Percentiles rank a stretch among this genome's conserved stretches.
Conservation (phyloP, 2,797 vertebrate genomes). For the Hippoglossus hippoglossus region DNA sequence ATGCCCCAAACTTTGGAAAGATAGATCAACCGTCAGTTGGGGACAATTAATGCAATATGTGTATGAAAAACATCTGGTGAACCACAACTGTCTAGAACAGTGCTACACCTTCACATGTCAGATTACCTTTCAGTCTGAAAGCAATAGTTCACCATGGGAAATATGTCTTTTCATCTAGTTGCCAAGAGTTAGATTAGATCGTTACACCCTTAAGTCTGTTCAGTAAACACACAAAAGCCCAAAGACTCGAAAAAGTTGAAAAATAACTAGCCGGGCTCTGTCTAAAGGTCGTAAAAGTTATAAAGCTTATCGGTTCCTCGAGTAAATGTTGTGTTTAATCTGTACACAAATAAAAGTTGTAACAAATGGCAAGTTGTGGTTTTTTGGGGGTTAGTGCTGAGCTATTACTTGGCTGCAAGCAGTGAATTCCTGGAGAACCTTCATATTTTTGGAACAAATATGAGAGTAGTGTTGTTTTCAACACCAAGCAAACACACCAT, state of each 20-base stretch:
- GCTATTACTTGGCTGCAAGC: not conserved
- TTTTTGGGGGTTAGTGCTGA: not conserved
- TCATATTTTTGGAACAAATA: not conserved
- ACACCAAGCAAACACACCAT: not conserved
- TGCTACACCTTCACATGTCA: not conserved
- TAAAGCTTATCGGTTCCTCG: no score
- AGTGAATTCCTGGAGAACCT: not conserved
- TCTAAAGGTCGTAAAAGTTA: no score
- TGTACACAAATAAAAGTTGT: no score
- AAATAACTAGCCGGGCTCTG: no score
- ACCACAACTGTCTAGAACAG: not conserved
- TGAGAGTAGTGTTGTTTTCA: not conserved
- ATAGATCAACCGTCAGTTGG: constrained; percentile 13
- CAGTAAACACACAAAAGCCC: no score
- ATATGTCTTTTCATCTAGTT: no score
- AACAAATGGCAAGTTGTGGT: not conserved
- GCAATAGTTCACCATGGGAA: not conserved
- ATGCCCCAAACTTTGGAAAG: constrained; percentile 5
- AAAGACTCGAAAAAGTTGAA: no score
- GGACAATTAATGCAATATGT: not conserved
- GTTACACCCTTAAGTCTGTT: no score
- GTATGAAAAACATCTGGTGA: not conserved
- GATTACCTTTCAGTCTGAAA: not conserved
- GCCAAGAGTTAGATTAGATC: no score
- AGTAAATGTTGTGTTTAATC: no score